These are phyloP conservation scores for Anguilla rostrata DNA, from an alignment of 2,113 vertebrate species.

Conservation along the genomic window DNA sequence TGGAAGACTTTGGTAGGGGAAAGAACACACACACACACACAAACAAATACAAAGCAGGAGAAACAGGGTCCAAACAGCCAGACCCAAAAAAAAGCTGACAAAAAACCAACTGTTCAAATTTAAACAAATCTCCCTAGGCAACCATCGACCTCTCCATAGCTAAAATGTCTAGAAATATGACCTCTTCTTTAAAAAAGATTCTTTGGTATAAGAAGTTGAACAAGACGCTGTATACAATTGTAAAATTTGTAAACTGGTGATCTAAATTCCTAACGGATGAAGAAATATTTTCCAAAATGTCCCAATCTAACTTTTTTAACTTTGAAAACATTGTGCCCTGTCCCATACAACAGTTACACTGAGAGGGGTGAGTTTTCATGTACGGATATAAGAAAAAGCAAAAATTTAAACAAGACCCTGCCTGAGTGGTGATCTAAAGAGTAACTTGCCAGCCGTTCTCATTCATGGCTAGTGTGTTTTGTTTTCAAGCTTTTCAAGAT, in stretches of 20 bases:
- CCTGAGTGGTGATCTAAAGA: not conserved
- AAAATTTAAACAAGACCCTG: too few species aligned
- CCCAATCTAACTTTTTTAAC: too few species aligned
- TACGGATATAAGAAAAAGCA: too few species aligned
- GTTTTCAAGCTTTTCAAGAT: not conserved
- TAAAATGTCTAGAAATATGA: not conserved
- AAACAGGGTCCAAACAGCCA: not conserved
- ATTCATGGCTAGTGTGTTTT: not conserved
- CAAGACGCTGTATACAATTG: too few species aligned
- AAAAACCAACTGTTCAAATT: not conserved
- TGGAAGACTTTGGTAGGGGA: not conserved
- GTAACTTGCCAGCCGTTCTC: not conserved
- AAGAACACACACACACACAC: not conserved
- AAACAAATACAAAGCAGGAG: not conserved
- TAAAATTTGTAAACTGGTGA: too few species aligned
- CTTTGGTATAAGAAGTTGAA: too few species aligned
- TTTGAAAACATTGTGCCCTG: too few species aligned
- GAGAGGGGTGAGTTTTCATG: too few species aligned
- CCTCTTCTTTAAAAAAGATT: too few species aligned
- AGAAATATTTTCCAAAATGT: too few species aligned
- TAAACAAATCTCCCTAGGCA: not conserved
- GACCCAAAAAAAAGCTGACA: not conserved
- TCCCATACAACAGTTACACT: too few species aligned
- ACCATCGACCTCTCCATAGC: not conserved
- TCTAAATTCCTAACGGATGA: too few species aligned